Evolutionary conservation across 1,140 invertebrate genomes (phyloP), one percentile per base, ranked within the genome.

Genomic region (Cotesia glomerata): DNA sequence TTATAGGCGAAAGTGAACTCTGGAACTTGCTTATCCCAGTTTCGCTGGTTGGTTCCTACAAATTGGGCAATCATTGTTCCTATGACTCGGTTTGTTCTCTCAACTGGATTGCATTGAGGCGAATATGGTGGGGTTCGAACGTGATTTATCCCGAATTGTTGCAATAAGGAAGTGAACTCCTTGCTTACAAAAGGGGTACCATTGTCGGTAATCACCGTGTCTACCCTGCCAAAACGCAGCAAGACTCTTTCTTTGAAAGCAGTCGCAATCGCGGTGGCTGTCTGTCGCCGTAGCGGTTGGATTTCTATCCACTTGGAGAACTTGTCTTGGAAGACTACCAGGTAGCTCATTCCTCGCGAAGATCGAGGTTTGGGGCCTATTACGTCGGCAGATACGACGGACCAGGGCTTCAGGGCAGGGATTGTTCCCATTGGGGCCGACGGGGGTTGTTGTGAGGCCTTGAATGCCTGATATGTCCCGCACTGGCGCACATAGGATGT

Each of bases 151-250:
- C 65, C 51, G 77, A 75, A 73, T 73, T 78, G 3, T 73, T 63
- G 7, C 67, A 74, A 54, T 79, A 79, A 9, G 58, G 69, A 18
- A 45, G 56, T 65, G 77, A 76, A 13, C 73, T 72, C 14, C 36
- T 56, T 63, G 14, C 80, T 79, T 39, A 70, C 77, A 68, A 88
- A 88, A 67, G 88, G 85, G 9, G 68, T 76, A 1, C 85, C 87
- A 71, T 86, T 86, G 70, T 89, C 86, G 45, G 82, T 73, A 0
- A 84, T 74, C 0, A 86, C 66, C 1, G 74, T 80, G 39, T 74
- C 69, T 7, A 82, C 82, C 14, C 77, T 73, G 13, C 83, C 82
- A 58, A 80, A 80, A 0, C 78, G 56, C 7, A 77, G 71, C 26
- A 85, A 78, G 5, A 84, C 68, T 13, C 65, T 32, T 7, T 84